These are phyloP conservation scores for Sparidentex hasta DNA, from an alignment of 2,797 vertebrate species.

Conservation along the genomic window DNA sequence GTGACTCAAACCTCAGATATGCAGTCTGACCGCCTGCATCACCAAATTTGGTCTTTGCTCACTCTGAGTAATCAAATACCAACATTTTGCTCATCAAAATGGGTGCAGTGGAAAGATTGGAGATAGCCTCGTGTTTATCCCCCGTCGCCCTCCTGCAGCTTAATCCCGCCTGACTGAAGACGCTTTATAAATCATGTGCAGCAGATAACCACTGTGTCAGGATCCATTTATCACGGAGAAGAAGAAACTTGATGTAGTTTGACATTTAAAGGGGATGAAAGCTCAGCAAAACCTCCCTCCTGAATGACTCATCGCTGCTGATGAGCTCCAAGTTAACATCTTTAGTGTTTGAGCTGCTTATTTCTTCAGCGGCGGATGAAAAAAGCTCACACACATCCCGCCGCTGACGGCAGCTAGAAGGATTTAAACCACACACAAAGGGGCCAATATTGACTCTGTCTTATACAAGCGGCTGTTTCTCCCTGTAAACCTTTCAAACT, in stretches of 20 bases:
- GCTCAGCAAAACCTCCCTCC: not conserved
- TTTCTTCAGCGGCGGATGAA: not conserved
- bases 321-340: conserved; percentile 5
- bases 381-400: not conserved
- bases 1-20: conserved; percentile 74
- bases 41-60: conserved; percentile 69
- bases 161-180: conserved; percentile 1
- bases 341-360: not conserved
- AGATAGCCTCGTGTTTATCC: conserved; percentile 51
- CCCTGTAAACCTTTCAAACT: conserved; percentile 10
- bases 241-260: not conserved
- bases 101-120: conserved; percentile 46
- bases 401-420: conserved; percentile 7
- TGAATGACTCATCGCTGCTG: conserved; percentile 9
- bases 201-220: conserved; percentile 15
- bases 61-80: conserved; percentile 60
- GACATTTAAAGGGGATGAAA: not conserved
- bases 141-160: not conserved
- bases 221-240: not conserved
- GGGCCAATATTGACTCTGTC: conserved; percentile 48
- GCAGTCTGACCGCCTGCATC: conserved; percentile 49
- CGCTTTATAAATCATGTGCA: conserved; percentile 16
- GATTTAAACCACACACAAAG: conserved; percentile 13
- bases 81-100: conserved; percentile 44
- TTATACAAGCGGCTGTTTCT: not conserved